phyloP scores from a whole-genome alignment of 2,113 vertebrate genomes.

The Scytalopus superciliaris region DNA sequence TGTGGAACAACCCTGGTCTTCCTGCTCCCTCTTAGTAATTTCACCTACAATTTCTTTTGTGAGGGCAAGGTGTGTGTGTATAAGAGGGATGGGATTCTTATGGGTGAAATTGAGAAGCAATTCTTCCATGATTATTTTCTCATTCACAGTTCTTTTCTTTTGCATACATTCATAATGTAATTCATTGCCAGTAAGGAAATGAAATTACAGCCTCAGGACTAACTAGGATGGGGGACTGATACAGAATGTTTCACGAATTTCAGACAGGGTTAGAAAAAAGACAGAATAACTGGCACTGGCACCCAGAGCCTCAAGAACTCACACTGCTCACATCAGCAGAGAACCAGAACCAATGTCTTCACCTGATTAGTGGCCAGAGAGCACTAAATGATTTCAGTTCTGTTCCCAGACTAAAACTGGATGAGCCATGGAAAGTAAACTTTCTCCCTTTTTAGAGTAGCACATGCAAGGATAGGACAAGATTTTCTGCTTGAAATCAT shows the following conservation, averaged over 20 bases:
- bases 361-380: not conserved
- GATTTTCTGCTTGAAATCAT: not conserved
- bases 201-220: not conserved
- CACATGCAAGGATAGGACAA: not conserved
- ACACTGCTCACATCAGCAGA: not conserved
- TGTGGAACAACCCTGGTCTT: not conserved
- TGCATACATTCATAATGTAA: not conserved
- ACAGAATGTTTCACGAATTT: not conserved
- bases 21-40: not conserved
- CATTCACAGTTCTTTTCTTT: not conserved
- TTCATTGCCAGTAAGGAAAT: not conserved
- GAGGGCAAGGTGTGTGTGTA: not conserved
- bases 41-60: not conserved
- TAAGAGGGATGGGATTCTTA: not conserved
- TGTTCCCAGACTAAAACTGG: not conserved
- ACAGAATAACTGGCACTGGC: not conserved
- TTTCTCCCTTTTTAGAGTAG: not conserved
- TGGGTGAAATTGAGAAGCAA: not conserved
- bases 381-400: not conserved
- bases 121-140: not conserved
- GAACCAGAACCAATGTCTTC: not conserved
- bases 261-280: not conserved
- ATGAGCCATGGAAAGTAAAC: not conserved
- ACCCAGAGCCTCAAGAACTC: not conserved
- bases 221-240: not conserved